phyloP scores from a whole-genome alignment of 2,797 vertebrate species.

The Fundulus diaphanus region DNA sequence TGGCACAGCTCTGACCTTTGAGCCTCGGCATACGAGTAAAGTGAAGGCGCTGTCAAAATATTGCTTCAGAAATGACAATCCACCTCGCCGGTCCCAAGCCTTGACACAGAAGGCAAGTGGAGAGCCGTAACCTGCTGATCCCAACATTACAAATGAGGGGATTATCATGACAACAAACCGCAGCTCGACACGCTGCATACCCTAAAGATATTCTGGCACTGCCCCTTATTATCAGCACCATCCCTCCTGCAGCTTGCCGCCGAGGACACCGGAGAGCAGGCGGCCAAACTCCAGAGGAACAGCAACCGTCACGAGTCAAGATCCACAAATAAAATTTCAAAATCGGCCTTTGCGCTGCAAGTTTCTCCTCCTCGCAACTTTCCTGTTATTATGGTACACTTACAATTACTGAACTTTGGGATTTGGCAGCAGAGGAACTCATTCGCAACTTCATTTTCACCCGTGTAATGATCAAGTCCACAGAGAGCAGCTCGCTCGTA shows the following conservation, averaged over 20 bases:
- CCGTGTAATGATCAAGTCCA: conserved; percentile 73
- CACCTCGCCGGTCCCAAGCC: conserved; percentile 78
- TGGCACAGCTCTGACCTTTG: conserved; percentile 83
- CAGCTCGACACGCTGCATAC: conserved; percentile 70
- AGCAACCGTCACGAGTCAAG: conserved; percentile 32
- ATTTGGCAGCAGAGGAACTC: conserved; percentile 59
- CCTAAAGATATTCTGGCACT: conserved; percentile 73
- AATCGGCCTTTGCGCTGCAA: conserved; percentile 36
- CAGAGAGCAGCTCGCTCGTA: conserved; percentile 77
- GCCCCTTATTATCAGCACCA: conserved; percentile 69
- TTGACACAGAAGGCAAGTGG: conserved; percentile 78
- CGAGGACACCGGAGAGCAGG: conserved; percentile 47
- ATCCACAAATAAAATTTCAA: conserved; percentile 35
- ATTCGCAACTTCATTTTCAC: conserved; percentile 63
- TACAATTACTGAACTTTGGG: conserved; percentile 46
- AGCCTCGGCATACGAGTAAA: conserved; percentile 73
- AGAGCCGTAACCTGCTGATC: conserved; percentile 79
- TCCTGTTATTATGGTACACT: conserved; percentile 12
- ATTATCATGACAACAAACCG: conserved; percentile 82
- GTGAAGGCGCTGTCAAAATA: conserved; percentile 84
- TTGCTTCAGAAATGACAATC: conserved; percentile 86
- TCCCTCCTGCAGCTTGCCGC: conserved; percentile 66
- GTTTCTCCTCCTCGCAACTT: conserved; percentile 25
- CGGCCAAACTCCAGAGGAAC: conserved; percentile 36
- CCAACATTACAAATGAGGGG: conserved; percentile 79